Conservation (phyloP, 2,888 invertebrate species). For the Leptura quadrifasciata region DNA sequence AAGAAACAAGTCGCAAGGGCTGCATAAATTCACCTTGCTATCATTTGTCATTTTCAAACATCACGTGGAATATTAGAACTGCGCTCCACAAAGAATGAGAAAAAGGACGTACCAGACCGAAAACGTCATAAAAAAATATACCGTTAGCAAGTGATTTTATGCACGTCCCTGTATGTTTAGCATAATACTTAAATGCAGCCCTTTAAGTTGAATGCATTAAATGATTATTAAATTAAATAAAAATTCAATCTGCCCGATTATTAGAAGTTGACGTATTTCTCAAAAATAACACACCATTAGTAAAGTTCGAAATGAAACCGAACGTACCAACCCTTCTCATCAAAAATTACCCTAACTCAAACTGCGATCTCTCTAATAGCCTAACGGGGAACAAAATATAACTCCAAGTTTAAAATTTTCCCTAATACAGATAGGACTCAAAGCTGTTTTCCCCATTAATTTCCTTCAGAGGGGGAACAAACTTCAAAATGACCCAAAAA, state of each 20-base stretch:
- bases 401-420: slow-evolving; percentile 68
- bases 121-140: neutral
- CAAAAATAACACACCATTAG: slow-evolving; percentile 16
- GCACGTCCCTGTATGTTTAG: neutral
- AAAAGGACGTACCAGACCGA: neutral
- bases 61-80: slow-evolving; percentile 1
- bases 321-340: slow-evolving; percentile 56
- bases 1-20: slow-evolving; percentile 56
- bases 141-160: neutral
- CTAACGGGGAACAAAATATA: slow-evolving; percentile 58
- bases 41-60: slow-evolving; percentile 31
- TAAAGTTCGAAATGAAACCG: slow-evolving; percentile 18
- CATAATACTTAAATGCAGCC: neutral
- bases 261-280: neutral
- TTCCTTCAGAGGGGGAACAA: slow-evolving; percentile 67
- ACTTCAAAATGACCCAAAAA: slow-evolving; percentile 70
- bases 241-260: neutral
- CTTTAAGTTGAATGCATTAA: neutral
- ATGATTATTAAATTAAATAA: neutral
- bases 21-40: slow-evolving; percentile 56
- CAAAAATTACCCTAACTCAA: slow-evolving; percentile 60
- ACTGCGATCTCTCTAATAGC: slow-evolving; percentile 43
- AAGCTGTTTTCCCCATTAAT: slow-evolving; percentile 70
- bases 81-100: neutral
- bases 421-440: slow-evolving; percentile 61